Evolutionary conservation across 2,797 vertebrate species (phyloP).

Genomic region (Podarcis lilfordi): DNA sequence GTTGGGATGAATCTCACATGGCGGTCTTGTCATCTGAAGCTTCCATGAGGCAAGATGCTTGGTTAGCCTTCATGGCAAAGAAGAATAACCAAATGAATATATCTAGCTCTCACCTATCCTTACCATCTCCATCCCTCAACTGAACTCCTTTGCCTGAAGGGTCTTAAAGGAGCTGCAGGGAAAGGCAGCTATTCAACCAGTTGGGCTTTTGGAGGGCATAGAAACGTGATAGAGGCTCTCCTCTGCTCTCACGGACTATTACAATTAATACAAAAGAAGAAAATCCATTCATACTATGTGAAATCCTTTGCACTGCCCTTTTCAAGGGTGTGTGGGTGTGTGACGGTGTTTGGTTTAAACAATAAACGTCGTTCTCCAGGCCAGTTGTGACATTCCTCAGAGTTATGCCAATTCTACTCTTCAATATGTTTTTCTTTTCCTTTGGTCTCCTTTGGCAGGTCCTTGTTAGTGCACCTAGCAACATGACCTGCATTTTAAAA

Average conservation of each 20-base stretch:
- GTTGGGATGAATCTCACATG: not conserved
- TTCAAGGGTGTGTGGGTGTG: not conserved
- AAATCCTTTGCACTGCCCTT: not conserved
- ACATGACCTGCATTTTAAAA: not conserved
- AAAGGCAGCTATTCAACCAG: not conserved
- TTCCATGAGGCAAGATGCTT: not conserved
- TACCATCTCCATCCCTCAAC: not conserved
- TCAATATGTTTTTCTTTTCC: not conserved
- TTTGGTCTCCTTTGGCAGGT: not conserved
- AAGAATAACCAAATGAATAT: not conserved
- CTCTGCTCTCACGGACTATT: not conserved
- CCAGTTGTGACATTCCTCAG: not conserved
- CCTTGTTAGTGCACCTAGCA: not conserved
- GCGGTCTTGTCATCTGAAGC: not conserved
- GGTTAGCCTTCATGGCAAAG: not conserved
- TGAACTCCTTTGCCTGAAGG: not conserved
- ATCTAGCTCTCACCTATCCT: not conserved
- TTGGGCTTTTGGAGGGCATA: too few species aligned
- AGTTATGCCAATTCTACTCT: not conserved
- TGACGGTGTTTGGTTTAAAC: not conserved
- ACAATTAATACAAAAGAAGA: not conserved
- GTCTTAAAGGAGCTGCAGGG: not conserved
- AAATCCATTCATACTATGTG: not conserved
- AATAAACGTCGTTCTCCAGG: not conserved
- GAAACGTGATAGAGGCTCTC: not conserved